phyloP scores from a whole-genome alignment of 1,140 invertebrate species.

The Anastrepha ludens region DNA sequence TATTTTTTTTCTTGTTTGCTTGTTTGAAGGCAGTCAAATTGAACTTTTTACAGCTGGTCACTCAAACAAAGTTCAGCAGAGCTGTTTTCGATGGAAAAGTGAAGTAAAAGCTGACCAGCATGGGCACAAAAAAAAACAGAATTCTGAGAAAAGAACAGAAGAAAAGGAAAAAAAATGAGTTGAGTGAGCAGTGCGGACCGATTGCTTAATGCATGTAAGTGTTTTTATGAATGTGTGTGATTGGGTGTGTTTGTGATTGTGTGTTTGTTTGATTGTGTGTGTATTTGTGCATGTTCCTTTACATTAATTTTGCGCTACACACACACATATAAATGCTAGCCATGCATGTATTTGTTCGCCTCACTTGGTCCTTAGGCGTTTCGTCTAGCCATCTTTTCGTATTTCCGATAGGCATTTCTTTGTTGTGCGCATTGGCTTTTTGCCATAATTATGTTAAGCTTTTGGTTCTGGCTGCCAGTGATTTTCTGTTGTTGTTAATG shows the following conservation, averaged over 20 bases:
- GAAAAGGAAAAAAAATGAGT: not conserved
- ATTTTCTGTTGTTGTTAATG: conserved; percentile 5
- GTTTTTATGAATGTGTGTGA: not conserved
- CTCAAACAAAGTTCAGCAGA: conserved; percentile 44
- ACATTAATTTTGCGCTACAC: too few relatives aligned
- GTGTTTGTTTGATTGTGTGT: not conserved
- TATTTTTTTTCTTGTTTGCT: not conserved
- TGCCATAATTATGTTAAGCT: conserved; percentile 52
- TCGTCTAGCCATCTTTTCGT: conserved; percentile 44
- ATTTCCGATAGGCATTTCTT: conserved; percentile 19
- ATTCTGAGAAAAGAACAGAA: not conserved
- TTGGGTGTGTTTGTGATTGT: not conserved
- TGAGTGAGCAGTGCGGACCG: conserved; percentile 2
- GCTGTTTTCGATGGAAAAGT: not conserved
- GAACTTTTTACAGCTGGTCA: not conserved
- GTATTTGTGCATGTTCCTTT: not conserved
- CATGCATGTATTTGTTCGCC: not conserved
- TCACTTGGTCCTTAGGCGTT: conserved; percentile 24
- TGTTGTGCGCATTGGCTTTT: conserved; percentile 27
- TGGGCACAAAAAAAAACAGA: not conserved
- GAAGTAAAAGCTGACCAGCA: not conserved
- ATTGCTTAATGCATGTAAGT: not conserved
- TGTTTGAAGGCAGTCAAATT: not conserved
- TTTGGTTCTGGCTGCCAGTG: conserved; percentile 17
- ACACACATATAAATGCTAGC: too few relatives aligned